A percentile compares a stretch with the other conserved stretches of the same genome.
Evolutionary conservation across 2,113 vertebrate species (phyloP).

Genomic region (Mobula birostris): DNA sequence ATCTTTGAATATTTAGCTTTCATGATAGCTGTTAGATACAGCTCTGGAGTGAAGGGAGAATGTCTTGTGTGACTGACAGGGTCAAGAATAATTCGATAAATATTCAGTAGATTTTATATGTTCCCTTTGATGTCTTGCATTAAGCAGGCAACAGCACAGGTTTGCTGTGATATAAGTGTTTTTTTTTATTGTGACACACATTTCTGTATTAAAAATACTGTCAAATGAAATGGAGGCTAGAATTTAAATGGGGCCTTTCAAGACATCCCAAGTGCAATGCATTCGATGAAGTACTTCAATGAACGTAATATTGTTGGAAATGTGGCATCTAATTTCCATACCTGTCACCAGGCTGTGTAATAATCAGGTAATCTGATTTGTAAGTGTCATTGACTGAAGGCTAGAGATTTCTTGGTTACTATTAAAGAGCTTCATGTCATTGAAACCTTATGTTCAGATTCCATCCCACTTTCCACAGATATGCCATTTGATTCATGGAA

Average conservation of each 20-base stretch:
- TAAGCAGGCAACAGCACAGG: background rate
- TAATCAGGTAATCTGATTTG: background rate
- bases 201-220: background rate
- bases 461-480: no score
- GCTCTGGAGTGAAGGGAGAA: background rate
- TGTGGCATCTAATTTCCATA: background rate
- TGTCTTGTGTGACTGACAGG: background rate
- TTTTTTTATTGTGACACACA: background rate
- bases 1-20: background rate
- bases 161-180: background rate
- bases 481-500: no score
- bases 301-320: background rate
- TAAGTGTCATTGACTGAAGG: background rate
- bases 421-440: no score
- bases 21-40: background rate
- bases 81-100: background rate
- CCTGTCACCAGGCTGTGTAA: background rate
- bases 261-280: background rate
- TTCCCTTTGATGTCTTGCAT: background rate
- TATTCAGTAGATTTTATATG: background rate
- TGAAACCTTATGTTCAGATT: no score
- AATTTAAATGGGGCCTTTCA: background rate
- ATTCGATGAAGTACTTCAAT: background rate
- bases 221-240: background rate
- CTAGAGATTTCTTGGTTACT: background rate